These are phyloP conservation scores for Agrypnia vestita DNA, from an alignment of 1,140 invertebrate genomes.

Conservation along the genomic window DNA sequence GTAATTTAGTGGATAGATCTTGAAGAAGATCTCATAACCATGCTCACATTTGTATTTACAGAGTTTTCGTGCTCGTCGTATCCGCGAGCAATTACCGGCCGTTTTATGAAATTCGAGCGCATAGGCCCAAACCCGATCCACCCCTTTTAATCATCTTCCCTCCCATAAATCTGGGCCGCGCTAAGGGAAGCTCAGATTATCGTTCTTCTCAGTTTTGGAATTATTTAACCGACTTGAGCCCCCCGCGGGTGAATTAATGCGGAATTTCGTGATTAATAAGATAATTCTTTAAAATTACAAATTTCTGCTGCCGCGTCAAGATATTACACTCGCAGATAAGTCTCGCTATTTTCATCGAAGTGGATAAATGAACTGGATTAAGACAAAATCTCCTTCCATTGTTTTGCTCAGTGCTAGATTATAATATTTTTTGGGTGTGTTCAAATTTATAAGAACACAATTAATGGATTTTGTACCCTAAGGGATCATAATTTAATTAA, in stretches of 20 bases:
- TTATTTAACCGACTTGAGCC: slow-evolving; percentile 38
- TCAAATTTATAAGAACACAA: no score
- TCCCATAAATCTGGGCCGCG: slow-evolving; percentile 23
- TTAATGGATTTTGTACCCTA: no score
- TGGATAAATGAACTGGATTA: background rate
- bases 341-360: slow-evolving; percentile 2
- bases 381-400: no score
- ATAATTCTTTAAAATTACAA: slow-evolving; percentile 27
- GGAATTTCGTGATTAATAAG: slow-evolving; percentile 35
- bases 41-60: no score
- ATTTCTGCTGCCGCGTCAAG: background rate
- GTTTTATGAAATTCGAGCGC: slow-evolving; percentile 1
- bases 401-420: no score
- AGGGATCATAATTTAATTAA: no score
- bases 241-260: slow-evolving; percentile 24
- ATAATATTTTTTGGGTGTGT: no score
- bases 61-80: background rate
- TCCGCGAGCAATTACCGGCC: background rate
- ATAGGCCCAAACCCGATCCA: background rate
- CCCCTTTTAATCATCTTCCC: slow-evolving; percentile 46
- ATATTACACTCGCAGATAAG: background rate
- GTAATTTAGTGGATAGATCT: no score
- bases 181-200: slow-evolving; percentile 41
- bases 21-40: no score
- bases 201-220: slow-evolving; percentile 20